Evolutionary conservation across 2,888 invertebrate species (phyloP).

Genomic region (Leptinotarsa juncta): DNA sequence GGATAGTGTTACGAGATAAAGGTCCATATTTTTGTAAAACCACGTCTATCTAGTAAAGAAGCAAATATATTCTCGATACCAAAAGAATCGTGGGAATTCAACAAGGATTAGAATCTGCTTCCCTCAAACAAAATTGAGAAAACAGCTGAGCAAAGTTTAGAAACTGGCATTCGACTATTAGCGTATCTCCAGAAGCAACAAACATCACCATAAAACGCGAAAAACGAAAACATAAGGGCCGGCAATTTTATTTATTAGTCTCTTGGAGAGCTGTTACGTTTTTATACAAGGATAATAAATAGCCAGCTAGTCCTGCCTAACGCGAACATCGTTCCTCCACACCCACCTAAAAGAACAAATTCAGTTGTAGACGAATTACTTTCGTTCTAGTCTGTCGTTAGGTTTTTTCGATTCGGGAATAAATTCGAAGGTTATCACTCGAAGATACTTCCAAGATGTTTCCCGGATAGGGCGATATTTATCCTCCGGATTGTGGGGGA

Average conservation of each 20-base stretch:
- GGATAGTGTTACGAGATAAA: too few species aligned
- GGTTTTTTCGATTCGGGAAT: background rate
- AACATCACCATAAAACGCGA: slow-evolving; percentile 40
- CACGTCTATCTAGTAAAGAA: too few species aligned
- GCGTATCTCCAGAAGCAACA: slow-evolving; percentile 28
- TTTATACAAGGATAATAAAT: slow-evolving; percentile 41
- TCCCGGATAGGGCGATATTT: too few species aligned
- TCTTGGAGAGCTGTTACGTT: slow-evolving; percentile 41
- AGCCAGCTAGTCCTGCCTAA: slow-evolving; percentile 29
- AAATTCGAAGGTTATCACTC: background rate
- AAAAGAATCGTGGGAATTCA: background rate
- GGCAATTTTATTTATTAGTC: slow-evolving; percentile 45
- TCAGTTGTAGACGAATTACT: slow-evolving; percentile 24
- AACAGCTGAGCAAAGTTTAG: background rate
- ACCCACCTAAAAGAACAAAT: slow-evolving; percentile 18
- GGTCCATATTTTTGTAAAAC: too few species aligned
- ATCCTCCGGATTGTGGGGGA: too few species aligned
- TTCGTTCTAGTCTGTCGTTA: background rate
- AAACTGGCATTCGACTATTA: slow-evolving; percentile 22
- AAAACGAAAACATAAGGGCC: slow-evolving; percentile 38
- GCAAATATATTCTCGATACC: too few species aligned
- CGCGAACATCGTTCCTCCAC: slow-evolving; percentile 22
- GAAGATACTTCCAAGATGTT: background rate
- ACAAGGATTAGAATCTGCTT: background rate
- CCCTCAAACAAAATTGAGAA: background rate